A percentile compares a stretch with the other conserved stretches of the same genome.
These are phyloP conservation scores for Brachymystax lenok DNA, from an alignment of 2,797 vertebrate species.

Conservation along the genomic window DNA sequence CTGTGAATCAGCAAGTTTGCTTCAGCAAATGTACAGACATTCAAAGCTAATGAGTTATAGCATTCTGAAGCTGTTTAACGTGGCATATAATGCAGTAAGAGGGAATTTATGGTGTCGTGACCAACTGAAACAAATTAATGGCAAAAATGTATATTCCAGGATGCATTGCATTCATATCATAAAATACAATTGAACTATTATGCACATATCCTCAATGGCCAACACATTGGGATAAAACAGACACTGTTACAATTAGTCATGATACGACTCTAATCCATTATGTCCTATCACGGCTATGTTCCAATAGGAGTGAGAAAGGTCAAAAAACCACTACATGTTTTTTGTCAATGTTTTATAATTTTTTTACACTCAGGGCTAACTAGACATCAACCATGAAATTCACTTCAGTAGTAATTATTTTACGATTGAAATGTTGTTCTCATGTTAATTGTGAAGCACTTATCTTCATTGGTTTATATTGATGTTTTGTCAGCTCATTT, in stretches of 20 bases:
- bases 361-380: background rate
- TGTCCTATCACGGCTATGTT: background rate
- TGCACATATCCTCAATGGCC: background rate
- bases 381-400: background rate
- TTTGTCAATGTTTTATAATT: background rate
- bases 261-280: background rate
- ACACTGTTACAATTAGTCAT: background rate
- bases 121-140: background rate
- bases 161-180: background rate
- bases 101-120: background rate
- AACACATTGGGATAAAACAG: background rate
- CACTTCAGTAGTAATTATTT: conserved; percentile 1
- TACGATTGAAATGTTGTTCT: no score
- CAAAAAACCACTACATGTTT: background rate
- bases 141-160: background rate
- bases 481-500: conserved; percentile 6
- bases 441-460: background rate
- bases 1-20: background rate
- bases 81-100: background rate
- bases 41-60: background rate
- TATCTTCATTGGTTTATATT: background rate
- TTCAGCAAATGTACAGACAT: background rate
- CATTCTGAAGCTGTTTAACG: background rate
- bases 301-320: background rate
- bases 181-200: background rate